Evolutionary conservation across 1,140 invertebrate genomes (phyloP), one percentile per base, ranked within the genome.

Genomic region (Tetramorium parvispinum): DNA sequence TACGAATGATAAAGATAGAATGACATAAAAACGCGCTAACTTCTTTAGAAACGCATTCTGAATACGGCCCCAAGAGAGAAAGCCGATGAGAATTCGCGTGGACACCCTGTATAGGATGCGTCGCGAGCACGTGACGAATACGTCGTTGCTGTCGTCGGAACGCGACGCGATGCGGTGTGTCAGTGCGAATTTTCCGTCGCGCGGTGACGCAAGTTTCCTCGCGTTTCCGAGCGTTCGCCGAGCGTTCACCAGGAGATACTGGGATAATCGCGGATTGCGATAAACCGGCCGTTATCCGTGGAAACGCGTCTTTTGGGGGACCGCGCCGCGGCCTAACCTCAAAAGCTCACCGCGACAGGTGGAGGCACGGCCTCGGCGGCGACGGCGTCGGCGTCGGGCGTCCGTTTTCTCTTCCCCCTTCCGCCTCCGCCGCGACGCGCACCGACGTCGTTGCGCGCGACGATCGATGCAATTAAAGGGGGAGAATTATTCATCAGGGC

Each of bases 391-490:
- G 3, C n/a, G 66, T 37, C 32, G 18, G 40, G n/a, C 37, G 37
- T 24, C 32, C 27, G 32, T 65, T 13, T 21, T 0, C 2, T 18
- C 24, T 8, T n/a, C n/a, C 24, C 51, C 43, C 43, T 11, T 27
- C 46, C 40, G 10, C 7, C 32, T 8, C n/a, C 24, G 4, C 3
- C 32, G 70, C 49, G 37, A 32, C 32, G 32, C 32, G 65, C 43
- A 68, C n/a, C 46, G 46, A 18, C 46, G 49, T 49, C 53, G 63
- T 53, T 37, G 32, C 65, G 63, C 46, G 24, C 79, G 68, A 6
- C 66, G 79, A 83, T 83, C 79, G 79, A 83, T 83, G 79, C 68
- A 46, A 83, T 83, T 83, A 83, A 73, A 71, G 61, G 53, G 18
- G 65, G 65, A 68, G 53, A 73, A 75, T 83, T 83, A 83, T 83